A percentile compares a stretch with the other conserved stretches of the same genome.
Conservation (phyloP, 2,113 vertebrate species). For the Xenopus borealis region DNA sequence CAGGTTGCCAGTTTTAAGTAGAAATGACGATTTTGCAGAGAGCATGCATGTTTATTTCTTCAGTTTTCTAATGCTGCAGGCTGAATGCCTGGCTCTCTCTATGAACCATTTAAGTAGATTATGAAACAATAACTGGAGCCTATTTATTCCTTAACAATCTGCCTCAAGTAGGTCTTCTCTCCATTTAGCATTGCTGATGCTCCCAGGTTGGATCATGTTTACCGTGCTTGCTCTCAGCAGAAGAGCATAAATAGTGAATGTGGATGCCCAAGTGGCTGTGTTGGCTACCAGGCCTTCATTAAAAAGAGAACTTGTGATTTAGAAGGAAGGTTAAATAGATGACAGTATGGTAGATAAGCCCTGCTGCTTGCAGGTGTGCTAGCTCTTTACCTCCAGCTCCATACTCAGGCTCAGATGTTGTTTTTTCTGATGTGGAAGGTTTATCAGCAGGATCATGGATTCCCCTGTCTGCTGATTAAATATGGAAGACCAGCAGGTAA, state of each 20-base stretch:
- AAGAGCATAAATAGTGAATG: slow-evolving; percentile 19
- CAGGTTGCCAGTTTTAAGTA: neutral
- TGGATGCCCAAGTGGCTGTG: slow-evolving; percentile 14
- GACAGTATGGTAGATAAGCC: slow-evolving; percentile 21
- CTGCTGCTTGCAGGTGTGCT: slow-evolving; percentile 34
- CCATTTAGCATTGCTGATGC: neutral
- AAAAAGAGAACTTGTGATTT: slow-evolving; percentile 13
- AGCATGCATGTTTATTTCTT: neutral
- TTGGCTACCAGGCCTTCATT: slow-evolving; percentile 21
- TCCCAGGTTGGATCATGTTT: slow-evolving; percentile 4
- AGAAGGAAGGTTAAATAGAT: slow-evolving; percentile 25
- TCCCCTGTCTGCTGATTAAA: slow-evolving; percentile 5
- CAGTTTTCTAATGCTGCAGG: neutral
- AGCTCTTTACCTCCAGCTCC: slow-evolving; percentile 11
- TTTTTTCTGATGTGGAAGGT: neutral
- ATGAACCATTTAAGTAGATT: neutral
- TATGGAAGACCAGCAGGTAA: slow-evolving; percentile 12
- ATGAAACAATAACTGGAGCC: neutral
- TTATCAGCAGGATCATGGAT: neutral
- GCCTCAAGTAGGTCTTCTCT: neutral
- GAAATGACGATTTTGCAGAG: neutral
- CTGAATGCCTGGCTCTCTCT: neutral
- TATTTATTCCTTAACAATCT: neutral
- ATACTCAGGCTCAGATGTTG: slow-evolving; percentile 7
- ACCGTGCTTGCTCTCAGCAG: slow-evolving; percentile 15